Percentiles rank a stretch among this genome's conserved stretches.
Conservation (phyloP, 2,888 invertebrate genomes). For the Sceliomorpha sp. region DNA sequence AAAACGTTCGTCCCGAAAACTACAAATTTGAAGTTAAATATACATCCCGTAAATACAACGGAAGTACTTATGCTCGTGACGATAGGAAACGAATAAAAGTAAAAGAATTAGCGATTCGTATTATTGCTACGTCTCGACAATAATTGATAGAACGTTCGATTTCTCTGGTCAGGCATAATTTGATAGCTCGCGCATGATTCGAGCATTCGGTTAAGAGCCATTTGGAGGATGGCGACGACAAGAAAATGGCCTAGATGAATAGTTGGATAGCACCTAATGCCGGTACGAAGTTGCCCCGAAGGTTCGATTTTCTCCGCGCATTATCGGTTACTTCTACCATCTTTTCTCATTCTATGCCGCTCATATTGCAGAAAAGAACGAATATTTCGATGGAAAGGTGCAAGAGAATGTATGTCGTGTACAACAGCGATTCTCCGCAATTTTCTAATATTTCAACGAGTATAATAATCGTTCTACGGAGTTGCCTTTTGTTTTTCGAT, state of each 20-base stretch:
- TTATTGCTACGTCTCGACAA: conserved; percentile 2
- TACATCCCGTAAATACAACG: too few relatives aligned
- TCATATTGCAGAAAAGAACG: conserved; percentile 2
- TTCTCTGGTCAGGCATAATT: conserved; percentile 43
- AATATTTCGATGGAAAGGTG: conserved; percentile 1
- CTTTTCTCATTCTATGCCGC: conserved; percentile 15
- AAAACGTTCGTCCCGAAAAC: too few relatives aligned
- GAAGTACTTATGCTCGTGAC: too few relatives aligned
- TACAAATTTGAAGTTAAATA: too few relatives aligned
- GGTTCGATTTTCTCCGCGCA: conserved; percentile 51
- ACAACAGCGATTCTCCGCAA: too few relatives aligned
- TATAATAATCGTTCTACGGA: too few relatives aligned
- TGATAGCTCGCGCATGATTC: conserved; percentile 40
- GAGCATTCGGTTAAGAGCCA: conserved; percentile 33
- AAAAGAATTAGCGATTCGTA: neutral
- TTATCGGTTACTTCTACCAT: conserved; percentile 29
- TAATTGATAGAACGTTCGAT: conserved; percentile 25
- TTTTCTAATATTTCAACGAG: too few relatives aligned
- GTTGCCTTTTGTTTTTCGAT: too few relatives aligned
- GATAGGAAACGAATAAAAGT: neutral
- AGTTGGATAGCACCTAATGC: conserved; percentile 51
- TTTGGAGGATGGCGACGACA: conserved; percentile 43
- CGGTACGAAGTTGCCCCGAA: conserved; percentile 39
- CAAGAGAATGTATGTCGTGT: conserved; percentile 3
- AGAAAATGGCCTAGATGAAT: conserved; percentile 55